Conservation (phyloP, 2,888 invertebrate species). For the Melinaea marsaeus region DNA sequence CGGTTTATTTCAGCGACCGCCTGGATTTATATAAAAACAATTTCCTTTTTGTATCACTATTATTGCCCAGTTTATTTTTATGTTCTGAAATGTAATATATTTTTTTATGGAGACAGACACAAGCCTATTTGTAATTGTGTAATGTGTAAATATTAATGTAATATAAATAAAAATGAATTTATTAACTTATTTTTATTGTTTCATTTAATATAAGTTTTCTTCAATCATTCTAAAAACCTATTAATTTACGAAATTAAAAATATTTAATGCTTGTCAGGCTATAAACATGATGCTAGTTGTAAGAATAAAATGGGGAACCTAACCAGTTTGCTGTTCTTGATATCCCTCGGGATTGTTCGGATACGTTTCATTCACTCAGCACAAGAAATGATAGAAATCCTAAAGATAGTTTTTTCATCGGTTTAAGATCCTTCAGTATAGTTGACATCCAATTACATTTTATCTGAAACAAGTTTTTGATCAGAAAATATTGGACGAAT, state of each 20-base stretch:
- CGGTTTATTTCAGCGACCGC: conserved; percentile 28
- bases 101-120: no score
- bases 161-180: no score
- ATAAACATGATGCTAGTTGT: conserved; percentile 46
- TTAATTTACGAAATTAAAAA: neutral
- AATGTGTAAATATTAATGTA: no score
- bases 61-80: neutral
- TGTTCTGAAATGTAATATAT: no score
- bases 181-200: no score
- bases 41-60: conserved; percentile 13
- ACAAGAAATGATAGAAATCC: conserved; percentile 56
- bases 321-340: conserved; percentile 54
- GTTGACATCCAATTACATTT: no score
- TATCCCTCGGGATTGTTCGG: conserved; percentile 53
- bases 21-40: conserved; percentile 25
- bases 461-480: no score
- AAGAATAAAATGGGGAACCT: conserved; percentile 49
- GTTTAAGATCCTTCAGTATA: no score
- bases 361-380: conserved; percentile 66
- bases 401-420: conserved; percentile 54
- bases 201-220: no score
- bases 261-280: conserved; percentile 13
- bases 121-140: no score
- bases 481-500: no score
- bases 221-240: neutral